Base-by-base conservation (phyloP, 1,140 invertebrate genomes). In the Drosophila teissieri region DNA sequence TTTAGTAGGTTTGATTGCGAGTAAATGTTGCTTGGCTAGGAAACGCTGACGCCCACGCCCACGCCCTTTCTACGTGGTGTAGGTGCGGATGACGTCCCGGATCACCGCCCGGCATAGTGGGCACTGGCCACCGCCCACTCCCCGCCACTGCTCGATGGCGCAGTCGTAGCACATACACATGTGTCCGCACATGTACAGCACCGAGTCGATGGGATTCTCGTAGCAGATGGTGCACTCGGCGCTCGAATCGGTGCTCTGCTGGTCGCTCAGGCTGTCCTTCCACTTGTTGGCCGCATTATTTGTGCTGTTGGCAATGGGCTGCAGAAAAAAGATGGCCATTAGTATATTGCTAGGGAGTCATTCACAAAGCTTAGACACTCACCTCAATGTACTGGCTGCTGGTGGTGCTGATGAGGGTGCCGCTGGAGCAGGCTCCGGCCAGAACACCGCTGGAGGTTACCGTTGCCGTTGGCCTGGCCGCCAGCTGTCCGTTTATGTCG, bases 141-240 rank as follows among this genome's bases (percentile, higher is more conserved):
- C 96, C 42, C 96, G 94, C 96, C 97, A 98, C 86, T 98, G 97
- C 78, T 98, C 96, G 14, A 97, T 94, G 2, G 98, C 98, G 93
- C 98, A 99, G n/a, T 97, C 94, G 89, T 97, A 99, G 92, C 98
- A 99, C 98, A 99, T 98, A 90, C 98, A 99, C 97, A 99, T 98
- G 93, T 99, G 98, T 40, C 98, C 98, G 92, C 98, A 99, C 93
- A 96, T 97, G 91, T 99, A 99, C 17, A 99, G 93, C 19, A 98
- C 98, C 79, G 96, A 96, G 92, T 99, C 97, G 49, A 98, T 97
- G 54, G 95, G 94, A 78, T 97, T 95, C 92, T 99, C 98, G 90
- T 97, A 98, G 93, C 98, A 99, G 49, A 99, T 97, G 0, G 96
- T 97, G 93, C 98, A 99, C 90, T 99, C 98, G 40, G 93, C 93